phyloP scores from a whole-genome alignment of 2,113 vertebrate species.

The Odontesthes bonariensis region DNA sequence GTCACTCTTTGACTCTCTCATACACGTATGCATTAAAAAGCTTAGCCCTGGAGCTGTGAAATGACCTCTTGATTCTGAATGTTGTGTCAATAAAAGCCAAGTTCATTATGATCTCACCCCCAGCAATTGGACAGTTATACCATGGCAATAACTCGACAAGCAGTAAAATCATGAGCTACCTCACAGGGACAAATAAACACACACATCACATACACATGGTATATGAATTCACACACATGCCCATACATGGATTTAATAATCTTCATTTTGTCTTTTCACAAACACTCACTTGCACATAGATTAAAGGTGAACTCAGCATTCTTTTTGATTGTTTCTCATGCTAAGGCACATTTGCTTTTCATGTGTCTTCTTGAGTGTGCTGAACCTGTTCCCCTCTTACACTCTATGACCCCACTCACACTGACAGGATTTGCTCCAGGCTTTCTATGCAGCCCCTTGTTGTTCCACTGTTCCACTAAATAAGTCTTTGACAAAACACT shows the following conservation, averaged over 20 bases:
- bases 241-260: conserved; percentile 58
- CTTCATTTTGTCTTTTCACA: conserved; percentile 17
- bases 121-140: conserved; percentile 65
- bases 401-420: conserved; percentile 28
- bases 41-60: conserved; percentile 47
- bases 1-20: not conserved
- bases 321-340: conserved; percentile 41
- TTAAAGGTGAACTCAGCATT: conserved; percentile 58
- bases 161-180: conserved; percentile 70
- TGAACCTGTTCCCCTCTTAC: conserved; percentile 44
- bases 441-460: not conserved
- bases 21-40: conserved; percentile 26
- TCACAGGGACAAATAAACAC: conserved; percentile 57
- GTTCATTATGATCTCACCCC: conserved; percentile 73
- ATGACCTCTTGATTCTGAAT: conserved; percentile 68
- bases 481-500: conserved; percentile 23
- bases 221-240: conserved; percentile 17
- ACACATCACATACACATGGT: not conserved
- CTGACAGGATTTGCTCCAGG: conserved; percentile 30
- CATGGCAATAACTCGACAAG: conserved; percentile 66
- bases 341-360: conserved; percentile 44
- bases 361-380: conserved; percentile 24
- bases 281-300: conserved; percentile 25
- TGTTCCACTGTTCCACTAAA: conserved; percentile 6
- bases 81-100: conserved; percentile 74